Evolutionary conservation across 2,888 invertebrate species (phyloP), one percentile per base, ranked within the genome.

Genomic region (Scaptodrosophila latifasciaeformis): DNA sequence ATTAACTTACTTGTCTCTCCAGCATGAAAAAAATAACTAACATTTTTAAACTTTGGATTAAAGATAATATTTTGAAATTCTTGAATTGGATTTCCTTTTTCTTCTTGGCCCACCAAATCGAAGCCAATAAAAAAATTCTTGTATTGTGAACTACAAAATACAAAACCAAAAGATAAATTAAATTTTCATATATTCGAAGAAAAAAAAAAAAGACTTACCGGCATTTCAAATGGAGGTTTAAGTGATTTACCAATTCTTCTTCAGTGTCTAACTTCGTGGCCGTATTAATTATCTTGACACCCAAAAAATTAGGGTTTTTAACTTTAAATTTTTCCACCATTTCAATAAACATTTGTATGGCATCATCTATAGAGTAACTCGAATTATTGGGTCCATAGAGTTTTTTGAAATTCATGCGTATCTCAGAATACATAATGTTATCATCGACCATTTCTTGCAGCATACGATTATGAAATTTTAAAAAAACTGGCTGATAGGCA

Each of bases 41-140:
- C 42, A 29, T 62, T 42, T 9, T 54, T 7, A 7, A 24, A 42
- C 19, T 43, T 13, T 2, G 2, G 12, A 5, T 27, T 43, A 13
- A 18, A 58, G 2, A 84, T 44, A 12, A 62, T 62, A 0, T 66
- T 46, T 2, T 78, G 29, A 44, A 81, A 81, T n/a, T 66, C 44
- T 19, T 83, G 51, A 1, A 91, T 77, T 0, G 89, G 86, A 19
- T 85, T 67, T 0, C 90, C 90, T 30, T 86, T 85, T 65, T 91
- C 91, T 81, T 91, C 91, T 55, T 90, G 89, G 0, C 91, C 91
- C 0, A 91, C 90, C 19, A 91, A 85, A 83, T 91, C 91, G 62
- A 91, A 90, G 2, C 91, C 91, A 12, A 88, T 87, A n/a, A 91
- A 78, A 60, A 89, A 89, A 49, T 88, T 82, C 0, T 90, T 90